These are phyloP conservation scores for Eretmocerus hayati DNA, from an alignment of 2,888 invertebrate genomes.

Conservation along the genomic window DNA sequence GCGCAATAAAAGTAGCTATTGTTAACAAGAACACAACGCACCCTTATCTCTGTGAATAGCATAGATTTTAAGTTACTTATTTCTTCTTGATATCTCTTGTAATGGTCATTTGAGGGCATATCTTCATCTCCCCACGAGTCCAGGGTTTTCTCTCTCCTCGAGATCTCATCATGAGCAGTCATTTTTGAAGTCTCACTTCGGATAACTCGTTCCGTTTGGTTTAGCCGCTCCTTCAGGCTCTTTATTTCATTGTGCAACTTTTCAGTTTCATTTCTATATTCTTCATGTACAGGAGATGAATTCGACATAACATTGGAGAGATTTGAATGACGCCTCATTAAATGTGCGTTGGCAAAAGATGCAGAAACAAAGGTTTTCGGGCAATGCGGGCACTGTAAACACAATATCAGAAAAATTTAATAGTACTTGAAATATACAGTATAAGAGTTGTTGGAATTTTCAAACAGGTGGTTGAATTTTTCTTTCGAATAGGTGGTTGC, in stretches of 20 bases:
- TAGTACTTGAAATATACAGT: too few relatives aligned
- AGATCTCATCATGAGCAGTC: constrained; percentile 24
- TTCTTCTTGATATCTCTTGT: constrained; percentile 35
- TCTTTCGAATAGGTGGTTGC: too few relatives aligned
- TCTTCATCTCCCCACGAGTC: constrained; percentile 21
- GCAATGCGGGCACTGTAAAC: constrained; percentile 58
- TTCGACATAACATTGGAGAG: constrained; percentile 27
- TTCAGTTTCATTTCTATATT: constrained; percentile 53
- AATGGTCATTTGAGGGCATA: constrained; percentile 28
- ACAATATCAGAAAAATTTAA: too few relatives aligned
- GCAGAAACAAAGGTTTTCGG: constrained; percentile 63
- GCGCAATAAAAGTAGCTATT: too few relatives aligned
- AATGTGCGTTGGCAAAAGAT: constrained; percentile 58
- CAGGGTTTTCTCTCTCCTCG: constrained; percentile 17
- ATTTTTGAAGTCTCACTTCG: constrained; percentile 39
- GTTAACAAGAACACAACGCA: constrained; percentile 17
- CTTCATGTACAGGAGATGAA: constrained; percentile 39
- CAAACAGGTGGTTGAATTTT: too few relatives aligned
- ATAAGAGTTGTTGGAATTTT: too few relatives aligned
- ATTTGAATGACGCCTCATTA: constrained; percentile 54
- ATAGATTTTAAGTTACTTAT: constrained; percentile 34
- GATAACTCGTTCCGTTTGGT: constrained; percentile 54
- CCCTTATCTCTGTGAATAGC: constrained; percentile 39
- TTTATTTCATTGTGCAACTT: constrained; percentile 61
- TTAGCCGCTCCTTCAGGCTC: constrained; percentile 57